These are phyloP conservation scores for Planiliza haematocheilus DNA, from an alignment of 2,113 vertebrate species.

Conservation along the genomic window DNA sequence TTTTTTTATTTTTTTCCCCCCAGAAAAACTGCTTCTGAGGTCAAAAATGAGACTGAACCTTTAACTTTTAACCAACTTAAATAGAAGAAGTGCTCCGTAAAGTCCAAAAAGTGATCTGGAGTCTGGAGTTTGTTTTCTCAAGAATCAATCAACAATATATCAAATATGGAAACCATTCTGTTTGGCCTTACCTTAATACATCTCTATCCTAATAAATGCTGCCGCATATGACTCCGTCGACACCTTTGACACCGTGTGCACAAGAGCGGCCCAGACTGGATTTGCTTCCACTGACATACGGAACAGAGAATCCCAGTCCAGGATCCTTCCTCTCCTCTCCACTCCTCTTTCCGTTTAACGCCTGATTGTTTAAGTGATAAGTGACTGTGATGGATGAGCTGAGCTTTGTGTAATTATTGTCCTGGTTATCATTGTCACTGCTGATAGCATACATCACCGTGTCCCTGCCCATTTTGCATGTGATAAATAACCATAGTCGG, in stretches of 20 bases:
- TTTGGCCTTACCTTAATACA: neutral
- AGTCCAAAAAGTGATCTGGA: too few relatives aligned
- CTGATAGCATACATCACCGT: conserved; percentile 80
- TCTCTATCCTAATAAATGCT: conserved; percentile 14
- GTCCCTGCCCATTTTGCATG: conserved; percentile 77
- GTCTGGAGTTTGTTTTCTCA: neutral
- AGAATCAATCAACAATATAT: conserved; percentile 6
- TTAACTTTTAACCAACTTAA: too few relatives aligned
- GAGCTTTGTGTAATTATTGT: conserved; percentile 84
- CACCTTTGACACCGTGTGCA: conserved; percentile 7
- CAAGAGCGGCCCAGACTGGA: conserved; percentile 41
- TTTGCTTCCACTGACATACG: conserved; percentile 26
- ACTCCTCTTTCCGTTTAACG: conserved; percentile 60
- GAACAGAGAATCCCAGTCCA: conserved; percentile 44
- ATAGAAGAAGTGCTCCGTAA: too few relatives aligned
- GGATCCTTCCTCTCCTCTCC: conserved; percentile 57
- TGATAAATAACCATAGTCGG: conserved; percentile 81
- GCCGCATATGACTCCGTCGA: conserved; percentile 21
- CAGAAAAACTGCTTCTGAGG: neutral
- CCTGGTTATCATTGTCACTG: conserved; percentile 82
- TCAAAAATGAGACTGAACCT: too few relatives aligned
- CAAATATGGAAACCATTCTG: neutral
- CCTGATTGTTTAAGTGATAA: conserved; percentile 81
- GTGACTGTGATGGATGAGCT: conserved; percentile 83
- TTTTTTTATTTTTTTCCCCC: neutral